Conservation (phyloP, 2,797 vertebrate genomes). For the Morus bassanus region DNA sequence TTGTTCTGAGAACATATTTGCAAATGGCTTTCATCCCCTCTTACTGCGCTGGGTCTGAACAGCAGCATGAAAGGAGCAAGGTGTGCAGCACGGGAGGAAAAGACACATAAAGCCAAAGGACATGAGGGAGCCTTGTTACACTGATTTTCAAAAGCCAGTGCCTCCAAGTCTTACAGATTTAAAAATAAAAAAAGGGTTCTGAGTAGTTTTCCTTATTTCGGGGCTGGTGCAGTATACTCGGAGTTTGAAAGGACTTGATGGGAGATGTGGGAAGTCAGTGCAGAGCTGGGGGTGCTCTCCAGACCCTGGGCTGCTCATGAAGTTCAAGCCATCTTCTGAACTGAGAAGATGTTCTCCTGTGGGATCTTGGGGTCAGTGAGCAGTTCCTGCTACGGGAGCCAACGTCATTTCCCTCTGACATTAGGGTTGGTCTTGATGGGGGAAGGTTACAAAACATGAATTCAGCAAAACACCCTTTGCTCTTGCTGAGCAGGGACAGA, state of each 20-base stretch:
- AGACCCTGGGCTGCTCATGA: neutral
- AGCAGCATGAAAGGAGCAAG: neutral
- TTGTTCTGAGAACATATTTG: neutral
- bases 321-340: neutral
- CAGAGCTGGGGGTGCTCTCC: neutral
- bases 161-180: neutral
- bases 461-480: neutral
- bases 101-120: neutral
- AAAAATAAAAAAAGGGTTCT: neutral
- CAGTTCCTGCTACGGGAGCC: fast-evolving
- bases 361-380: neutral
- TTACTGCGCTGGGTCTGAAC: neutral
- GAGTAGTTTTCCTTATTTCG: neutral
- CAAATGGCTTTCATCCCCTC: neutral
- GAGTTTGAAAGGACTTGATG: neutral
- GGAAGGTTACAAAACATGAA: neutral
- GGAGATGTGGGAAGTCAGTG: neutral
- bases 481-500: neutral
- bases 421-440: neutral
- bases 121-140: neutral
- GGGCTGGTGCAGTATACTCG: neutral
- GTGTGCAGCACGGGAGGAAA: neutral
- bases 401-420: neutral
- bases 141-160: neutral
- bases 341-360: fast-evolving